Percentiles rank a stretch among this genome's conserved stretches.
These are phyloP conservation scores for Porites evermanni DNA, from an alignment of 92 coral and sea anemone species.

Conservation along the genomic window DNA sequence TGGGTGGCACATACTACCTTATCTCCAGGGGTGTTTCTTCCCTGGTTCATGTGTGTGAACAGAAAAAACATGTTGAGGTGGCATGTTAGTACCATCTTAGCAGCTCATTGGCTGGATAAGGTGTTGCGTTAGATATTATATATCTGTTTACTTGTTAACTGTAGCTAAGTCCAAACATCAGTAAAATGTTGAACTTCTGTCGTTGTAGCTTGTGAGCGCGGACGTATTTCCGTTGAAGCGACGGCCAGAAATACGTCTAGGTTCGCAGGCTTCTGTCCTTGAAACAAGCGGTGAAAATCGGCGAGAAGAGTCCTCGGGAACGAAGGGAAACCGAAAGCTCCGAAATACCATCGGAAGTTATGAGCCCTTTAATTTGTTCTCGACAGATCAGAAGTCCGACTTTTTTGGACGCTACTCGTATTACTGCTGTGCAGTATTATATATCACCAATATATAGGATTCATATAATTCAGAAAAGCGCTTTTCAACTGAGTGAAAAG, in stretches of 20 bases:
- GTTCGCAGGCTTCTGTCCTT: no score
- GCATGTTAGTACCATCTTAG: slow-evolving; percentile 17
- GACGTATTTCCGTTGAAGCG: background rate
- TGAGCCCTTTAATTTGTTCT: background rate
- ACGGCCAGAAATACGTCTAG: no score
- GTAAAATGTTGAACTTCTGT: background rate
- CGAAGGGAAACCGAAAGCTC: no score
- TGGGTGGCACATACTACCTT: background rate
- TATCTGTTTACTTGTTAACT: slow-evolving; percentile 17
- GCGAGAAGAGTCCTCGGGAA: no score
- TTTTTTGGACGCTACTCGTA: background rate
- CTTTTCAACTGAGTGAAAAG: background rate
- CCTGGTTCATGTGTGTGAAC: background rate
- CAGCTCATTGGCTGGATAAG: slow-evolving; percentile 30
- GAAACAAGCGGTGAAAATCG: no score
- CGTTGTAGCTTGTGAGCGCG: background rate
- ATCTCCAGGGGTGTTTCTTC: background rate
- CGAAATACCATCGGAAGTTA: no score
- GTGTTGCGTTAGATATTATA: slow-evolving; percentile 52
- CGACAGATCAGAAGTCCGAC: background rate
- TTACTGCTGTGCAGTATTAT: slow-evolving; percentile 43
- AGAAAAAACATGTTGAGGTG: slow-evolving; percentile 19
- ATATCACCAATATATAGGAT: background rate
- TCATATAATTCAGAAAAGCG: background rate
- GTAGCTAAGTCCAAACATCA: background rate